phyloP scores from a whole-genome alignment of 2,797 vertebrate species.

The Decapterus maruadsi region DNA sequence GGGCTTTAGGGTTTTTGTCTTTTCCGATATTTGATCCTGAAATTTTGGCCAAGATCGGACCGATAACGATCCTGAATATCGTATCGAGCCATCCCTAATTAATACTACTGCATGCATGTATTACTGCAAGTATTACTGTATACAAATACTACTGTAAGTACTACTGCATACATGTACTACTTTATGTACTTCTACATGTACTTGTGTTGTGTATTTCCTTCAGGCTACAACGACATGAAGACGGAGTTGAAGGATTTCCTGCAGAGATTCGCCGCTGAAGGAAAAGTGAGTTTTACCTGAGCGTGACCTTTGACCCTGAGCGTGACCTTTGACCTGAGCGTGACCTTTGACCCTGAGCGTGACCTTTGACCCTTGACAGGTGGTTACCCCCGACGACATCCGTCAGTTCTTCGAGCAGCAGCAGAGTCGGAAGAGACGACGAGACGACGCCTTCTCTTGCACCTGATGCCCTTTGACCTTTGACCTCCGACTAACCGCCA shows the following conservation, averaged over 20 bases:
- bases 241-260: constrained; percentile 96
- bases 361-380: constrained; percentile 63
- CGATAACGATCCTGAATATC: too few relatives aligned
- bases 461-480: constrained; percentile 63
- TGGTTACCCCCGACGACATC: constrained; percentile 87
- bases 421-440: constrained; percentile 80
- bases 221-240: constrained; percentile 97
- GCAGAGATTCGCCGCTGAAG: constrained; percentile 95
- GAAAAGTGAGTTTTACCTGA: constrained; percentile 87
- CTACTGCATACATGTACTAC: too few relatives aligned
- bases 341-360: constrained; percentile 6
- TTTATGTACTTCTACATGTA: too few relatives aligned
- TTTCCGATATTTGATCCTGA: too few relatives aligned
- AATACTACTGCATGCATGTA: too few relatives aligned
- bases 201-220: background rate
- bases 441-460: constrained; percentile 74
- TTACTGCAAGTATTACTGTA: too few relatives aligned
- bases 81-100: too few relatives aligned
- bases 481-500: background rate
- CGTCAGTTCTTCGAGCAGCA: constrained; percentile 86
- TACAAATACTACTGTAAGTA: too few relatives aligned
- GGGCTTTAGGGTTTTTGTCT: too few relatives aligned
- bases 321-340: background rate
- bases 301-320: too few relatives aligned
- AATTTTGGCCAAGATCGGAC: too few relatives aligned